Percentiles rank a stretch among this genome's conserved stretches.
Conservation (phyloP, 2,797 vertebrate species). For the Clarias pachynema region DNA sequence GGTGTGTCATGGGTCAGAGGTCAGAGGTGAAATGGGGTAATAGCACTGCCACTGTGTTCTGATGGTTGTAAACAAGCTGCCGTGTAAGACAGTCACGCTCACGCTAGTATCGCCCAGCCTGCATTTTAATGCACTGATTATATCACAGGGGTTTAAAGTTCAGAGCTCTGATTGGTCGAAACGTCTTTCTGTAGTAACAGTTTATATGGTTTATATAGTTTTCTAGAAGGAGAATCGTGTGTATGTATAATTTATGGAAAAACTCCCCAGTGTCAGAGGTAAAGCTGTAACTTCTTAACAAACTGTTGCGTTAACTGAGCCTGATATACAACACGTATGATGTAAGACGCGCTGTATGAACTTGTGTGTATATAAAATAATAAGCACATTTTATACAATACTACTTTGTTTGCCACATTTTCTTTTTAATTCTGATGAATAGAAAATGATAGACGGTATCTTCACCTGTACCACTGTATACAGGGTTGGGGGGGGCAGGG, state of each 20-base stretch:
- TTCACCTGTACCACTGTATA: no score
- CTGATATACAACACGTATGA: no score
- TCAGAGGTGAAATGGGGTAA: slow-evolving; percentile 58
- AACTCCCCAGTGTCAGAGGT: neutral
- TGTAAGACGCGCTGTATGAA: no score
- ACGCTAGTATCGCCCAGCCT: slow-evolving; percentile 51
- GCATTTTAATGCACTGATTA: neutral
- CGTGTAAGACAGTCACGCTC: slow-evolving; percentile 60
- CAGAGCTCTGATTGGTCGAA: neutral
- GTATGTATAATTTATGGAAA: neutral
- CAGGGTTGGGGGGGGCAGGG: no score
- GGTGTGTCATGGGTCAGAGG: slow-evolving; percentile 10
- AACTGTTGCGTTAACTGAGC: no score
- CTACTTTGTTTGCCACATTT: no score
- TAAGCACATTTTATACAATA: no score
- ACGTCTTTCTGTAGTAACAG: neutral
- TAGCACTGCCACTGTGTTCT: slow-evolving; percentile 52
- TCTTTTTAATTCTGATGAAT: no score
- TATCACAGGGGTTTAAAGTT: slow-evolving; percentile 21
- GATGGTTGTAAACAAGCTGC: slow-evolving; percentile 58
- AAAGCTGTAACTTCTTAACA: neutral
- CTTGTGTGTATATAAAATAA: neutral
- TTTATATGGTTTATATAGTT: neutral
- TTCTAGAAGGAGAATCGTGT: neutral
- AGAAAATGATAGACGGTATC: no score